Percentiles rank a stretch among this genome's conserved stretches.
Conservation (phyloP, 2,113 vertebrate species). For the Phalacrocorax carbo region DNA sequence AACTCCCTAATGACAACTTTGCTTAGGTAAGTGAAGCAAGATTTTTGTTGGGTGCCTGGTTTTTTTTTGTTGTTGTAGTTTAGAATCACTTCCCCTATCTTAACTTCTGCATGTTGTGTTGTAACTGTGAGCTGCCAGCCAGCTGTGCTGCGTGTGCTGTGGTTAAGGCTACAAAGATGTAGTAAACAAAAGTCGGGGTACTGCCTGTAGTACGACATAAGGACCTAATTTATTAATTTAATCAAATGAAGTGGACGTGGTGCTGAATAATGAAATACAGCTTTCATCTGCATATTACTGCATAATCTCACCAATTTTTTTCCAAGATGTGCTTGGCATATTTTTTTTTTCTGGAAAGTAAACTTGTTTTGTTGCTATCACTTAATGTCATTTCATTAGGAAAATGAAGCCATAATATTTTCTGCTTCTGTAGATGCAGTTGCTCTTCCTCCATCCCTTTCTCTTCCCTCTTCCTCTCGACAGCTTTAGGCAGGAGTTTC, state of each 20-base stretch:
- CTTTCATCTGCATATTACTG: not conserved
- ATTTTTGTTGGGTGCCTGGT: not conserved
- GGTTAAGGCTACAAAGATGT: constrained; percentile 1
- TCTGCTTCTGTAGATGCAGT: not conserved
- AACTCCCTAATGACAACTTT: constrained; percentile 27
- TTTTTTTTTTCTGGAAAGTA: not conserved
- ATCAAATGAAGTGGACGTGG: not conserved
- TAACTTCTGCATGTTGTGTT: not conserved
- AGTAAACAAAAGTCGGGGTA: constrained; percentile 38
- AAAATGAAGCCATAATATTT: not conserved
- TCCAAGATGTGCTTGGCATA: not conserved
- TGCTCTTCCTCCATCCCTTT: not conserved
- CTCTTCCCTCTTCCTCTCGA: not conserved
- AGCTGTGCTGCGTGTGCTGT: constrained; percentile 41
- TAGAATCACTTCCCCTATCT: constrained; percentile 30
- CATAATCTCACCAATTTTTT: not conserved
- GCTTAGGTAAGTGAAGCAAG: constrained; percentile 60
- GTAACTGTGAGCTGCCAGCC: constrained; percentile 3
- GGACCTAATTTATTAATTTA: constrained; percentile 27
- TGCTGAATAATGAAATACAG: constrained; percentile 11
- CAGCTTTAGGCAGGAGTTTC: not conserved
- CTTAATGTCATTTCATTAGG: not conserved
- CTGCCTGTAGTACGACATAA: not conserved
- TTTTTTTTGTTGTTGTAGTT: not conserved
- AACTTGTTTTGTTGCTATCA: not conserved